Base-by-base conservation (phyloP, 2,797 vertebrate species). In the Acrossocheilus fasciatus region DNA sequence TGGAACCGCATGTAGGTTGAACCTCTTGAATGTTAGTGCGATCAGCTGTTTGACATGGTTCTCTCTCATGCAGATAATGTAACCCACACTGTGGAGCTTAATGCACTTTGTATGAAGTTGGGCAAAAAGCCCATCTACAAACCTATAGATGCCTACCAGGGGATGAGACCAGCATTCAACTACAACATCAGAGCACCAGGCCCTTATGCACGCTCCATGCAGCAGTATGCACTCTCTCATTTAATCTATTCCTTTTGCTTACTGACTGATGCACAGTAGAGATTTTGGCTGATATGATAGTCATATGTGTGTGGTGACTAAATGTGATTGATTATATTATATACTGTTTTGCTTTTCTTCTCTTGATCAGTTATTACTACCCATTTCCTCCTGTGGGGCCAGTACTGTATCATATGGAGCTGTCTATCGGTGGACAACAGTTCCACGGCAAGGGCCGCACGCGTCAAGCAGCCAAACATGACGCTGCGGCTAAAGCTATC, bases 91-190 rank as follows among this genome's bases (percentile, higher is more conserved):
- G 97, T 98, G 95, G 97, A 99, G 92, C 92, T 99, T 91, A 99
- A 99, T 89, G 98, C 97, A 77, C 96, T 99, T 91, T 99, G 98
- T 95, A 97, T 99, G 97, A 99, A 98, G 93, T 95, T 99, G 92
- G 97, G 97, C 85, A 98, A 98, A 95, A 99, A 99, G 93, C 98
- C 98, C 59, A 93, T 97, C 93, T 99, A 98, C 94, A 99, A 99
- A 93, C 97, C 97, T 87, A 95, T 98, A 45, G 97, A 99, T 90
- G 96, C 98, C 8, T 99, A 99, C 68, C 97, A 97, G 0, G 96
- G 96, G 87, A 97, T 99, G 96, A 97, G 98, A 92, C 97, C 98
- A 90, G 96, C 96, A 89, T 99, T 98, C 91, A 98, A 94, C 95
- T 99, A 99, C 90, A 96, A 94, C 73, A 96, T 99, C 94, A 94